Base-by-base conservation (phyloP, 2,797 vertebrate species). In the Ctenopoma multispine region DNA sequence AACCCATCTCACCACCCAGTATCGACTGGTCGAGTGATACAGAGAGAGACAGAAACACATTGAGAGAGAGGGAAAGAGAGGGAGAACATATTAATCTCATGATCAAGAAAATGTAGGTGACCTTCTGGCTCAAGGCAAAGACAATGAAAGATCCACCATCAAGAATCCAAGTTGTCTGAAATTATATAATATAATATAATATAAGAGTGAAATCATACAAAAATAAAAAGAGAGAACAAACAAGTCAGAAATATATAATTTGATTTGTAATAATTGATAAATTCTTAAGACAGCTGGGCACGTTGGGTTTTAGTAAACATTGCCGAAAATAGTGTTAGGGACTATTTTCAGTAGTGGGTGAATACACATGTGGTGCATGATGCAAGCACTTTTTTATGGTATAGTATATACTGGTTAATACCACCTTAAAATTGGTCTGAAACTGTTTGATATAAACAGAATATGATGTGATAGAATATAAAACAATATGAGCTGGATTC, bases 1-100 rank as follows among this genome's bases (percentile, higher is more conserved):
- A 93, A 71, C 95, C 96, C 96, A 98, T 91, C 85, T 98, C 97
- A 48, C 95, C 95, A 82, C 95, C 96, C 75, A 97, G 94, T 89
- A 96, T 91, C 60, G 96, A 95, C 97, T 98, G 87, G 71, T 12
- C 0, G 24, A 51, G 63, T 58, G 38, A 72, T 40, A 74, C 13
- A 10, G 18, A 61, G 10, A 63, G 2, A 74, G 27, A 47, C 24
- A 55, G 23, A 92, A 13, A 75, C 6, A 82, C 2, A 76, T 13
- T 71, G 31, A 77, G n/a, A 67, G 11, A 92, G 43, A 68, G 49
- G 79, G 43, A 63, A 15, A 54, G 44, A 68, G 29, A 75, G 54
- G 67, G n/a, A 27, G 58, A 23, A n/a, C n/a, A 15, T 20, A 38
- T 80, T 55, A 72, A 60, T 46, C 20, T 18, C 34, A 41, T 4